Evolutionary conservation across 1,140 invertebrate genomes (phyloP), one percentile per base, ranked within the genome.

Genomic region (Heliconius himera): DNA sequence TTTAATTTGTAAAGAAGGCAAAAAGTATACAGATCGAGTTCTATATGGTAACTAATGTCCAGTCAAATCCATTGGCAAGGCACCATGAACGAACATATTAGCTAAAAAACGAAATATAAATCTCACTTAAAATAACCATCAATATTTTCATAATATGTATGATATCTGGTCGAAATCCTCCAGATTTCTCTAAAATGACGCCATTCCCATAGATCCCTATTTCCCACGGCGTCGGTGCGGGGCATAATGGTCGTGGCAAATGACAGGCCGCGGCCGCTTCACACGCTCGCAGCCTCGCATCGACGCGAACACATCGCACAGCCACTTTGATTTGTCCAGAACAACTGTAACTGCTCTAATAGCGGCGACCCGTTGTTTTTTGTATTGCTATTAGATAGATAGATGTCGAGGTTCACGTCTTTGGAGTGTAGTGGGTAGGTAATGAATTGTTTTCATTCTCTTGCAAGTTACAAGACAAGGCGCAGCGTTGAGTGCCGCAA

Each of bases 241-340:
- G 77, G 75, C 60, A 75, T 80, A 73, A 79, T 78, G 56, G 80
- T 78, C 49, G 72, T 49, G 81, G 81, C 75, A 85, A 85, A 85
- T 85, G 81, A 85, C 84, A 83, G 82, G 74, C 81, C 83, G 81
- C 60, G 81, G 70, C 60, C 80, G 81, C 83, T 85, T 86, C 83
- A 84, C 82, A 83, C 84, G 78, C 79, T 75, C 73, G 71, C 81
- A 79, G 73, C 74, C 41, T 46, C 41, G 41, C 41, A 46, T 46
- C 41, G 71, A 79, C 54, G 78, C 51, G 71, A 76, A 46, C 79
- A 81, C 73, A 78, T 66, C 60, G 26, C 26, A 16, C 13, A 26
- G 60, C n/a, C 56, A 60, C 76, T 70, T 77, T 71, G 80, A 81
- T 81, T 78, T 78, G 80, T 72, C 73, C 76, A 66, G 73, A 81